Conservation (phyloP, 1,140 invertebrate species). For the Eriosoma lanigerum region DNA sequence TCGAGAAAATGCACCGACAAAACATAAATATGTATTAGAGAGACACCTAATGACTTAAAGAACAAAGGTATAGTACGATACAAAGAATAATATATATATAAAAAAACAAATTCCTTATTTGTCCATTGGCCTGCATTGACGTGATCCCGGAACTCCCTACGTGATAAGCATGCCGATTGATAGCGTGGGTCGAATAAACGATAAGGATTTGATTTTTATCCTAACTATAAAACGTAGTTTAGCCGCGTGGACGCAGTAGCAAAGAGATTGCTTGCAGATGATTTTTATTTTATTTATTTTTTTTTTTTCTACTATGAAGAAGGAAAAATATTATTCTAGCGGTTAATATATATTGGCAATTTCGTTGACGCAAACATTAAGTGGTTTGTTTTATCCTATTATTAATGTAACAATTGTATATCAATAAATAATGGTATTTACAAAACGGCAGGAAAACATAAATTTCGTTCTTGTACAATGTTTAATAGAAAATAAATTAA, state of each 20-base stretch:
- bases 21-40: not conserved
- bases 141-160: conserved; percentile 22
- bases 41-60: not conserved
- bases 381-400: not conserved
- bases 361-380: not conserved
- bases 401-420: not conserved
- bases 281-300: no score
- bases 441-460: conserved; percentile 7
- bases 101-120: conserved; percentile 52
- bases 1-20: not conserved
- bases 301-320: not conserved
- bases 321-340: not conserved
- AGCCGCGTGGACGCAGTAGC: not conserved
- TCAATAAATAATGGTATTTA: conserved; percentile 1
- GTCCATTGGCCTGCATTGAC: conserved; percentile 29
- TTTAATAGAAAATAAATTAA: conserved; percentile 23
- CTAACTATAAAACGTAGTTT: conserved; percentile 27
- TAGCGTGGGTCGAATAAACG: conserved; percentile 45
- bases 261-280: no score
- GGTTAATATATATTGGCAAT: not conserved
- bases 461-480: not conserved
- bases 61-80: not conserved
- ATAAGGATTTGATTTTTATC: conserved; percentile 36
- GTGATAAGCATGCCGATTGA: conserved; percentile 21
- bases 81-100: conserved; percentile 58